Conservation (phyloP, 2,113 vertebrate genomes). For the Dolichallabes microphthalmus region DNA sequence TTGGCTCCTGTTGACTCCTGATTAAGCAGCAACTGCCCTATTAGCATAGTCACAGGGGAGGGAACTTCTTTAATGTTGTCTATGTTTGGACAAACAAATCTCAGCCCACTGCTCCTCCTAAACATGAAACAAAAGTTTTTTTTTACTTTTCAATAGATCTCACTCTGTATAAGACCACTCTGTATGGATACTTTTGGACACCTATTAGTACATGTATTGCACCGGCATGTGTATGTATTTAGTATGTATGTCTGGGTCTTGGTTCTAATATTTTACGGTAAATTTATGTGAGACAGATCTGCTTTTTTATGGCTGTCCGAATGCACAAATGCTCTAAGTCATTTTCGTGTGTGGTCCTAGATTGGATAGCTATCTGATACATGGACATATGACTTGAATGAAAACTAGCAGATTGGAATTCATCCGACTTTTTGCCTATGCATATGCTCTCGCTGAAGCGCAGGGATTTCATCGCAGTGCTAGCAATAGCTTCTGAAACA, state of each 20-base stretch:
- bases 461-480: no score
- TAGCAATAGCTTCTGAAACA: no score
- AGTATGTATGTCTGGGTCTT: background rate
- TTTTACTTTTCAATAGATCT: background rate
- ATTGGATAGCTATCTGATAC: no score
- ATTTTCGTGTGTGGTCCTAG: no score
- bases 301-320: no score
- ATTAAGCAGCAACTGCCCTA: conserved; percentile 65
- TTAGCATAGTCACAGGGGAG: conserved; percentile 59
- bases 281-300: no score
- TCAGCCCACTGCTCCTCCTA: background rate
- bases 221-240: background rate
- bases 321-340: no score
- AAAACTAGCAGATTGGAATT: no score
- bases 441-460: no score
- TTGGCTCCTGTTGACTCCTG: conserved; percentile 73
- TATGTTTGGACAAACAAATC: conserved; percentile 53
- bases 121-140: conserved; percentile 1
- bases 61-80: conserved; percentile 48
- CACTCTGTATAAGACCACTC: background rate
- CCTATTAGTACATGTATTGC: background rate
- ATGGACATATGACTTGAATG: no score
- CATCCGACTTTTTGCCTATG: no score
- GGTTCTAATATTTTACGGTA: no score
- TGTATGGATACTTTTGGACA: background rate